These are phyloP conservation scores for Molanna angustata DNA, from an alignment of 2,888 invertebrate species.

Conservation along the genomic window DNA sequence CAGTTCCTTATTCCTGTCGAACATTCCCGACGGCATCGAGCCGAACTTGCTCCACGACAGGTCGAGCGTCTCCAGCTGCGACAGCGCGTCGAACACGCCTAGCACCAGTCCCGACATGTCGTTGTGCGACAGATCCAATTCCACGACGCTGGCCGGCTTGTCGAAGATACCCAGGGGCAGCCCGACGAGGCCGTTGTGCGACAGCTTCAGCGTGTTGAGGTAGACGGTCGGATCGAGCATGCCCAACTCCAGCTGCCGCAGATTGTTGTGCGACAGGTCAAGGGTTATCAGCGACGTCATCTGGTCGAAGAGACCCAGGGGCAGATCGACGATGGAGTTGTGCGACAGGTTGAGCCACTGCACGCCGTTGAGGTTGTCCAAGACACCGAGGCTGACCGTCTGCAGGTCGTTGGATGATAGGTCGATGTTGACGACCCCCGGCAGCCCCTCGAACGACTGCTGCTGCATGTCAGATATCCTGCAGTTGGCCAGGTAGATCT, in stretches of 20 bases:
- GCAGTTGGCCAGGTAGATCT: conserved; percentile 14
- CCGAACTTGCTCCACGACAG: conserved; percentile 15
- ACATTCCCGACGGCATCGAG: conserved; percentile 26
- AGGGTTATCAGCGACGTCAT: conserved; percentile 16
- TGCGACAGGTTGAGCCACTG: conserved; percentile 18
- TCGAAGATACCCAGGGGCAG: conserved; percentile 23
- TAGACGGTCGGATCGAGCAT: conserved; percentile 13
- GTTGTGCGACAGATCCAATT: conserved; percentile 22
- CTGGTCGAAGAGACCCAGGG: conserved; percentile 21
- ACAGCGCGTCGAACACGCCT: conserved; percentile 23
- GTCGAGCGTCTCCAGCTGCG: conserved; percentile 12
- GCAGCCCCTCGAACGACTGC: conserved; percentile 15
- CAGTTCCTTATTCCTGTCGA: conserved; percentile 18
- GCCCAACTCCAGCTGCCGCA: conserved; percentile 14
- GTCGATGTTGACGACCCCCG: conserved; percentile 20
- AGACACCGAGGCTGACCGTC: conserved; percentile 10
- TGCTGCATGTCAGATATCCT: conserved; percentile 11
- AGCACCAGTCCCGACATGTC: conserved; percentile 17
- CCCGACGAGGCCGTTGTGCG: conserved; percentile 19
- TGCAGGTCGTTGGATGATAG: conserved; percentile 17
- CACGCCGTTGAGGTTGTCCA: conserved; percentile 18
- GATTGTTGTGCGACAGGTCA: conserved; percentile 23
- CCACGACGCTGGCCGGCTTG: conserved; percentile 8
- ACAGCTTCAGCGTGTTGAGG: conserved; percentile 10
- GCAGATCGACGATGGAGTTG: conserved; percentile 12